Evolutionary conservation across 2,797 vertebrate species (phyloP).

Genomic region (Phataginus tricuspis): DNA sequence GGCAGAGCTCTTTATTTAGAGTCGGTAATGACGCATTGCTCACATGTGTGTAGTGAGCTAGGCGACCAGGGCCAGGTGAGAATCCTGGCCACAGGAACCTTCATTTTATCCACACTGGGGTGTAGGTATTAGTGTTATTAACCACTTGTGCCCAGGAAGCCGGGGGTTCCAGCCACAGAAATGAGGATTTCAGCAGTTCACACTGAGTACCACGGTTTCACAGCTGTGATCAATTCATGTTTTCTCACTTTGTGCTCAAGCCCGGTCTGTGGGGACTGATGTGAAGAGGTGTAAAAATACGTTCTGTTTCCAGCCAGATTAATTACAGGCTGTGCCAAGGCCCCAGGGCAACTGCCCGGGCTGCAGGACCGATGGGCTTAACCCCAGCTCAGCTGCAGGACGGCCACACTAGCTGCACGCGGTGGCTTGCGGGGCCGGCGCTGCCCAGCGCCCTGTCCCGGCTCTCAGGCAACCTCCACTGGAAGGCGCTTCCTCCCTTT

Average conservation of each 20-base stretch:
- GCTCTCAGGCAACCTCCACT: background rate
- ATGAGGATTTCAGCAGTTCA: conserved; percentile 22
- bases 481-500: background rate
- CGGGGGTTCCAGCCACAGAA: conserved; percentile 44
- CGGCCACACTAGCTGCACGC: background rate
- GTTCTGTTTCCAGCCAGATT: conserved; percentile 77
- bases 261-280: conserved; percentile 57
- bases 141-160: conserved; percentile 41
- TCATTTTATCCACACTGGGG: background rate
- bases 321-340: conserved; percentile 44
- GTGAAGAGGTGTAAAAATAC: conserved; percentile 77
- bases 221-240: conserved; percentile 77
- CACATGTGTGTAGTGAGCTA: too few species aligned
- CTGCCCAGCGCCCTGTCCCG: background rate
- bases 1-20: too few species aligned
- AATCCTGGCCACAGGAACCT: too few species aligned
- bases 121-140: conserved; percentile 33
- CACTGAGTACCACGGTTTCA: conserved; percentile 66
- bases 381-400: conserved; percentile 11
- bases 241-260: conserved; percentile 61
- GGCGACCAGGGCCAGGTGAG: too few species aligned
- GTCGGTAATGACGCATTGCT: too few species aligned
- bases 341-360: background rate
- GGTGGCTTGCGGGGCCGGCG: background rate
- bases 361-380: conserved; percentile 70